Evolutionary conservation across 1,140 invertebrate genomes (phyloP).

Genomic region (Ylistrum balloti): DNA sequence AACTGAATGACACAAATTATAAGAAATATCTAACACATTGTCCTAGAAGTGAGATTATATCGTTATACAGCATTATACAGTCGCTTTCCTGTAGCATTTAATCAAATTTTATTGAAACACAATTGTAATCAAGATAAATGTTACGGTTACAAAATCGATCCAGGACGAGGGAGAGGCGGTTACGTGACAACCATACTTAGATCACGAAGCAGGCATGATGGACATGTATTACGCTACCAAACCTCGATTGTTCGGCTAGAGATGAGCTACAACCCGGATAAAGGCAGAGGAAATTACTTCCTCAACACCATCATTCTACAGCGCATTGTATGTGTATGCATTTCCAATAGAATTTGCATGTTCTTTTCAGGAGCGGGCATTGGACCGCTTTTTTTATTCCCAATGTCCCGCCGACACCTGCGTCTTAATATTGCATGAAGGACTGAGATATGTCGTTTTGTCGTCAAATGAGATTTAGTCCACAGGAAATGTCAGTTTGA

Average conservation of each 20-base stretch:
- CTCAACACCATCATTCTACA: neutral
- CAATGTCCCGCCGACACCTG: neutral
- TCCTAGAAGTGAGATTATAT: neutral
- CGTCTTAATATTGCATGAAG: neutral
- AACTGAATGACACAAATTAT: neutral
- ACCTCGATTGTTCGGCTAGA: conserved; percentile 1
- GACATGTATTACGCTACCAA: neutral
- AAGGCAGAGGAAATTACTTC: neutral
- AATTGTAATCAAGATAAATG: conserved; percentile 23
- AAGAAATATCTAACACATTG: conserved; percentile 9
- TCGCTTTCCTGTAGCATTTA: neutral
- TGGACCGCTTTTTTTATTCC: neutral
- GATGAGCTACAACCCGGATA: neutral
- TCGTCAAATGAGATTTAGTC: neutral
- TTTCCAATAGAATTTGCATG: neutral
- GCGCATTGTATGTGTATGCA: neutral
- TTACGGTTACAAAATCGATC: conserved; percentile 24
- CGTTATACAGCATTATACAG: neutral
- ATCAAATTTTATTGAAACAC: neutral
- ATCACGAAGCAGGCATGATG: neutral
- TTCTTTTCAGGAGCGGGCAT: neutral
- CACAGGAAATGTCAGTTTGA: neutral
- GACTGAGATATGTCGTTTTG: neutral
- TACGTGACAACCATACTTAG: neutral
- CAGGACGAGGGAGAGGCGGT: neutral